Evolutionary conservation across 2,797 vertebrate genomes (phyloP).

Genomic region (Clarias fuscus): DNA sequence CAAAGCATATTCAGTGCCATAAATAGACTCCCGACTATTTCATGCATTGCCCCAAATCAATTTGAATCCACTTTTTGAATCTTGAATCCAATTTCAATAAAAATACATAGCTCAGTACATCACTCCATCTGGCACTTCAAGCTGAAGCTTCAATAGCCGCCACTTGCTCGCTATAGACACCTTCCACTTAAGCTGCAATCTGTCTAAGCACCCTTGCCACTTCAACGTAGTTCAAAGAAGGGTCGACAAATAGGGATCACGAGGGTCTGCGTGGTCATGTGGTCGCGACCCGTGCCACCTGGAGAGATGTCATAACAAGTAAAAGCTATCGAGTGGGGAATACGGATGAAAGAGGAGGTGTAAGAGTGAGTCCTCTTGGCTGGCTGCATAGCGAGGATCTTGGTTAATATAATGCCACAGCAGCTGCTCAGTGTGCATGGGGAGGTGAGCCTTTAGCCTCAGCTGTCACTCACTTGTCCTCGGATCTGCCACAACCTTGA

Average conservation of each 20-base stretch:
- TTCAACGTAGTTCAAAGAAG: conserved; percentile 41
- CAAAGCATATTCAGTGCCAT: not conserved
- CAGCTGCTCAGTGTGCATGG: conserved; percentile 62
- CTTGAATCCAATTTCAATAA: not conserved
- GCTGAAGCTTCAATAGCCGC: conserved; percentile 11
- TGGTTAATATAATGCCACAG: conserved; percentile 52
- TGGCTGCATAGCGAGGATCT: conserved; percentile 21
- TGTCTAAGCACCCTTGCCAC: conserved; percentile 52
- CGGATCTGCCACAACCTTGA: not conserved
- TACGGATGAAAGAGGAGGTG: conserved; percentile 23
- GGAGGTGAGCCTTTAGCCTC: conserved; percentile 58
- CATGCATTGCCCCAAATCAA: not conserved
- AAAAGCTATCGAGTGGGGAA: conserved; percentile 59
- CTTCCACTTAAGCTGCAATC: conserved; percentile 55
- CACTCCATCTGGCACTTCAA: conserved; percentile 19
- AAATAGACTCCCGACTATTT: not conserved
- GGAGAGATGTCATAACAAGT: conserved; percentile 64
- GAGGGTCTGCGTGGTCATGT: conserved; percentile 52
- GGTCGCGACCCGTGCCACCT: conserved; percentile 68
- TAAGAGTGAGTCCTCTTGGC: conserved; percentile 37
- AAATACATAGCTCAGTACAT: not conserved
- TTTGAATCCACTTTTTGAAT: not conserved
- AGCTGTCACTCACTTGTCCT: conserved; percentile 58
- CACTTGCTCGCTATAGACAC: not conserved
- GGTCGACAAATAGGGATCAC: conserved; percentile 14